These are phyloP conservation scores for Pogonognathellus flavescens DNA, from an alignment of 1,140 invertebrate genomes.

Conservation along the genomic window DNA sequence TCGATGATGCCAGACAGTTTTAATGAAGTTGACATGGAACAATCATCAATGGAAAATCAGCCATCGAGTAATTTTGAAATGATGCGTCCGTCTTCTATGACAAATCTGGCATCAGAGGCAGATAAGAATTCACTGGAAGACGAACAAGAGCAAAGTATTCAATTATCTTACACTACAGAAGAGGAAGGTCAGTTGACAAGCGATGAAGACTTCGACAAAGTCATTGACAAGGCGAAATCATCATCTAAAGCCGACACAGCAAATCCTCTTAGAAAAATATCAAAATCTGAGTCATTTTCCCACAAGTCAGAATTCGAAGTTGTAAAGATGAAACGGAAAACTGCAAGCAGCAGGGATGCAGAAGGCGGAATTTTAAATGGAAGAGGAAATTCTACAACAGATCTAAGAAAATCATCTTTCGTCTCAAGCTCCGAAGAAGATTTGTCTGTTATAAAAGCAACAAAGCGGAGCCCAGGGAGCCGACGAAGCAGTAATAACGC, in stretches of 20 bases:
- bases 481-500: not conserved
- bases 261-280: constrained; percentile 52
- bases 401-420: constrained; percentile 51
- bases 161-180: constrained; percentile 4
- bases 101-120: not conserved
- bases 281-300: constrained; percentile 66
- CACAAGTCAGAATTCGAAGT: constrained; percentile 65
- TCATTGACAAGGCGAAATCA: too few species aligned
- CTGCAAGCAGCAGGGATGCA: not conserved
- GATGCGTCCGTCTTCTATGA: constrained; percentile 39
- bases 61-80: constrained; percentile 46
- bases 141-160: constrained; percentile 1
- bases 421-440: constrained; percentile 61
- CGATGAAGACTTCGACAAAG: not conserved
- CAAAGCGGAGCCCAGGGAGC: not conserved
- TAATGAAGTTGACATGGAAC: not conserved
- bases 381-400: constrained; percentile 36
- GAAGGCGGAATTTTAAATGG: not conserved
- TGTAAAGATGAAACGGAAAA: constrained; percentile 59
- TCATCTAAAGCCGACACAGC: not conserved
- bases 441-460: constrained; percentile 19
- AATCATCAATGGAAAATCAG: not conserved
- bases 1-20: constrained; percentile 22
- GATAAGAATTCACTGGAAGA: constrained; percentile 1
- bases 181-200: not conserved